Conservation (phyloP, 2,797 vertebrate genomes). For the Spinus pinus region DNA sequence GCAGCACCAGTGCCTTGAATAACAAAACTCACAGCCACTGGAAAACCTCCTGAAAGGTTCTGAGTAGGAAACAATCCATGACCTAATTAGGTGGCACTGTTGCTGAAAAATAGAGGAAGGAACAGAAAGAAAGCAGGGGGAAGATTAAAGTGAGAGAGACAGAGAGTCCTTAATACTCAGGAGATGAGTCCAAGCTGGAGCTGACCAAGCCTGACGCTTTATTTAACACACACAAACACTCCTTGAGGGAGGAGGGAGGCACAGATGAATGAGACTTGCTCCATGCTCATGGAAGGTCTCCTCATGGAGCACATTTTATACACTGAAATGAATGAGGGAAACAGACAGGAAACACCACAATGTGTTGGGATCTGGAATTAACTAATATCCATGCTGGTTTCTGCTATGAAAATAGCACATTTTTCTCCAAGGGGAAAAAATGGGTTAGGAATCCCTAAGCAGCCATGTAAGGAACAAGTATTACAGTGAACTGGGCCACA, state of each 20-base stretch:
- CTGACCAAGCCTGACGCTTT: background rate
- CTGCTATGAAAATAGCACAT: background rate
- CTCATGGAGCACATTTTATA: background rate
- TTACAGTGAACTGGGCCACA: background rate
- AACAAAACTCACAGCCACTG: background rate
- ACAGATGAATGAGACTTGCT: background rate
- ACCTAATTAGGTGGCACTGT: conserved; percentile 55
- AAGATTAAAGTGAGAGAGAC: background rate
- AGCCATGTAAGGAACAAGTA: background rate
- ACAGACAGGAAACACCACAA: background rate
- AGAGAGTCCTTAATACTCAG: background rate
- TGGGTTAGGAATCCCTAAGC: background rate
- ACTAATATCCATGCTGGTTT: background rate
- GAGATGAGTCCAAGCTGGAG: background rate
- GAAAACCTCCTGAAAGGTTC: conserved; percentile 37
- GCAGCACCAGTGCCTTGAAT: background rate
- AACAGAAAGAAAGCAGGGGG: background rate
- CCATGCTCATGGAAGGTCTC: background rate
- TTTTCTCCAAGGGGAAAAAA: background rate
- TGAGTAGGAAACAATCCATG: conserved; percentile 38
- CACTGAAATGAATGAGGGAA: background rate
- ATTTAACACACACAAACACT: background rate
- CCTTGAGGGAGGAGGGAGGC: background rate
- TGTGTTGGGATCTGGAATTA: background rate
- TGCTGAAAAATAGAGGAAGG: background rate